Conservation (phyloP, 2,888 invertebrate genomes). For the Caenorhabditis panamensis region DNA sequence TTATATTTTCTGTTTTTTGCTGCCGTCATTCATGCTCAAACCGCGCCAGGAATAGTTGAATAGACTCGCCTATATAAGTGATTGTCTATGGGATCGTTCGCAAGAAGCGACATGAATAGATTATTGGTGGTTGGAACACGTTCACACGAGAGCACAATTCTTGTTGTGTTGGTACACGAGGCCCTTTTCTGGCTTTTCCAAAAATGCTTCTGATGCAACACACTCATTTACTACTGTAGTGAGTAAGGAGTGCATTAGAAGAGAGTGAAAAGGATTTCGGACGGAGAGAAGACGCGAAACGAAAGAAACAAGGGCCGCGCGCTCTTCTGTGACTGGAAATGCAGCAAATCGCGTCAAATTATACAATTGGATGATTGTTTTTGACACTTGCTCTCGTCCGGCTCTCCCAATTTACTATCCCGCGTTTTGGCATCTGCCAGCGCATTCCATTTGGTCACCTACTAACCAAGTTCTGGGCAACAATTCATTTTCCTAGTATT, state of each 20-base stretch:
- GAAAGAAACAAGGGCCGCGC: slow-evolving; percentile 16
- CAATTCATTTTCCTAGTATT: slow-evolving; percentile 8
- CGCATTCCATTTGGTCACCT: slow-evolving; percentile 34
- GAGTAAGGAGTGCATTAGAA: slow-evolving; percentile 45
- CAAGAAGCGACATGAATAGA: slow-evolving; percentile 49
- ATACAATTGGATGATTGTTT: slow-evolving; percentile 70
- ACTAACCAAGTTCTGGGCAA: slow-evolving; percentile 37
- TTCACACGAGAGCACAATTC: slow-evolving; percentile 37
- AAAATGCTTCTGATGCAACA: slow-evolving; percentile 14
- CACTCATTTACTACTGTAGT: slow-evolving; percentile 41
- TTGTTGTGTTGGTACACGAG: slow-evolving; percentile 25
- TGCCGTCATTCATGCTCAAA: slow-evolving; percentile 3
- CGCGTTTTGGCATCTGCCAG: slow-evolving; percentile 24
- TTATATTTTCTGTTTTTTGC: slow-evolving; percentile 9
- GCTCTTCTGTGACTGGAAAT: slow-evolving; percentile 29
- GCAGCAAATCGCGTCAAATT: slow-evolving; percentile 65
- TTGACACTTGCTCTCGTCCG: slow-evolving; percentile 63
- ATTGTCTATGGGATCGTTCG: slow-evolving; percentile 29
- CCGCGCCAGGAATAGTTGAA: neutral
- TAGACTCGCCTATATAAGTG: slow-evolving; percentile 1
- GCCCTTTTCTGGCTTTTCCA: neutral
- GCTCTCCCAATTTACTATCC: slow-evolving; percentile 53
- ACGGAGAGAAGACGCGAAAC: slow-evolving; percentile 2
- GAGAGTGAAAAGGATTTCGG: slow-evolving; percentile 30
- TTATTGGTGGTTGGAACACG: slow-evolving; percentile 26